Evolutionary conservation across 2,113 vertebrate genomes (phyloP).

Genomic region (Mirounga angustirostris): DNA sequence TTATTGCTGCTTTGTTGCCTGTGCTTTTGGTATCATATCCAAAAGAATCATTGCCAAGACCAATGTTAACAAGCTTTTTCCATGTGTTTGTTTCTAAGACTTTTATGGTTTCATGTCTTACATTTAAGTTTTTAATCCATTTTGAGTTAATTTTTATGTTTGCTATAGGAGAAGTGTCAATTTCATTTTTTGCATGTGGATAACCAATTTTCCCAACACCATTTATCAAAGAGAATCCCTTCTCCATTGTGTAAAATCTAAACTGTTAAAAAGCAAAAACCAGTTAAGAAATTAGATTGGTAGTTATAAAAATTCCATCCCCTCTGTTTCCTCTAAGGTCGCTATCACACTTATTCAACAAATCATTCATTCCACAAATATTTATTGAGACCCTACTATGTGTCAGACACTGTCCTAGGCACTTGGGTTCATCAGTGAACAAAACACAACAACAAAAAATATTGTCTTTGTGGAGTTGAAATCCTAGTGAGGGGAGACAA

Average conservation of each 20-base stretch:
- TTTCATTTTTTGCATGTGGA: background rate
- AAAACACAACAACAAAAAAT: background rate
- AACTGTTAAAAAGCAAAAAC: background rate
- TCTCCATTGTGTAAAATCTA: background rate
- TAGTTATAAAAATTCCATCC: background rate
- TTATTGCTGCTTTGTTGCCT: background rate
- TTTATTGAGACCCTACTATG: background rate
- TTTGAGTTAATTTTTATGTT: background rate
- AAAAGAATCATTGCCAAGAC: background rate
- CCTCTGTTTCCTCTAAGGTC: background rate
- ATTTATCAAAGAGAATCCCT: background rate
- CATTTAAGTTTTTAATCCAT: slow-evolving; percentile 11
- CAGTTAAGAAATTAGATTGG: background rate
- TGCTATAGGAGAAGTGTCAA: background rate
- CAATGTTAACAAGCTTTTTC: background rate
- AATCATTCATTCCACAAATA: background rate
- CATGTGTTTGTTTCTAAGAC: background rate
- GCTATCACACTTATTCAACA: background rate
- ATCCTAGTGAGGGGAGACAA: background rate
- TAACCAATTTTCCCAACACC: background rate
- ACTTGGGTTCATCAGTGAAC: background rate
- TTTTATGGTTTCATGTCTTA: background rate
- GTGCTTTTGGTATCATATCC: background rate
- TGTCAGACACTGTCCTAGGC: background rate
- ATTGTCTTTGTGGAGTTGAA: background rate